phyloP scores from a whole-genome alignment of 2,797 vertebrate species.

The Notolepis coatsorum region DNA sequence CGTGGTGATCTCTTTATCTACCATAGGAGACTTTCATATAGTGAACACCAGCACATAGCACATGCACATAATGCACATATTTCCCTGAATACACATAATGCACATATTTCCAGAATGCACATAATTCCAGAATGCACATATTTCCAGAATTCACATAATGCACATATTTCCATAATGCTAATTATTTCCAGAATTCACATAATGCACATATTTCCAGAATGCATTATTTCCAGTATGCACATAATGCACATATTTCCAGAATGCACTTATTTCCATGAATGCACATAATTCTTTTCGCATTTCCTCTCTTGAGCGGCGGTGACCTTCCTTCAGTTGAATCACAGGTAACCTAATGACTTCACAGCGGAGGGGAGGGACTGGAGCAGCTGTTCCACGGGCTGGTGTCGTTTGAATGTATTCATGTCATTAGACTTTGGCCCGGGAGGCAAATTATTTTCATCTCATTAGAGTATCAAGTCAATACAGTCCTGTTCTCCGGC shows the following conservation, averaged over 20 bases:
- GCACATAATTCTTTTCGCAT: background rate
- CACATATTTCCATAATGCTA: too few species aligned
- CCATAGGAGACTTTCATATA: background rate
- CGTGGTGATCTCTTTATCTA: slow-evolving; percentile 2
- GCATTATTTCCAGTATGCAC: too few species aligned
- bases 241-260: too few species aligned
- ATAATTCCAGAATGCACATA: too few species aligned
- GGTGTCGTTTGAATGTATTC: background rate
- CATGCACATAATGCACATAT: too few species aligned
- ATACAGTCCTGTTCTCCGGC: background rate
- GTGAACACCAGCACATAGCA: too few species aligned
- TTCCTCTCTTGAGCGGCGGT: background rate
- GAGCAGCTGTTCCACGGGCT: background rate
- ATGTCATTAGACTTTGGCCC: background rate
- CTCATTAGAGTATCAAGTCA: background rate
- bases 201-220: too few species aligned
- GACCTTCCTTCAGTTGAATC: slow-evolving; percentile 1
- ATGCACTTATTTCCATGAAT: background rate
- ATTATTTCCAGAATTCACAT: too few species aligned
- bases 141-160: too few species aligned
- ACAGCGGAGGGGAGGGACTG: slow-evolving; percentile 2
- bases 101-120: too few species aligned
- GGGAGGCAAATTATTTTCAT: background rate
- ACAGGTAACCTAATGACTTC: slow-evolving; percentile 3
- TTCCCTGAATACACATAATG: too few species aligned